phyloP scores from a whole-genome alignment of 2,797 vertebrate species.

The Masticophis lateralis region DNA sequence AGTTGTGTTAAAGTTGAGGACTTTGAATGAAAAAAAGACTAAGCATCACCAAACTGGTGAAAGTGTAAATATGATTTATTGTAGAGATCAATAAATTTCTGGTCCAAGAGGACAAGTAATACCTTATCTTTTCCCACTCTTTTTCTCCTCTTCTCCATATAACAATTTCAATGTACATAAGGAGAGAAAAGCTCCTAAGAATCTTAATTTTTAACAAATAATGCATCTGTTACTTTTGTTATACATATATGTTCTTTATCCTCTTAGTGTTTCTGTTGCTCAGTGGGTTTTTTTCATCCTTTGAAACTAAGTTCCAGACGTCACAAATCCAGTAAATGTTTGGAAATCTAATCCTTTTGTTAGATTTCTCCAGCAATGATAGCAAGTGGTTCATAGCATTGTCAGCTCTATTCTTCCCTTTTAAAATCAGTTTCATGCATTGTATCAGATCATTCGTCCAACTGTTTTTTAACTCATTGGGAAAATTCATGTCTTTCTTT shows the following conservation, averaged over 20 bases:
- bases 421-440: neutral
- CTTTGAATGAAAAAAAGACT: neutral
- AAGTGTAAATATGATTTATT: neutral
- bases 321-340: neutral
- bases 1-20: neutral
- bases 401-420: neutral
- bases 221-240: neutral
- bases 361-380: neutral
- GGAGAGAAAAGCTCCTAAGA: neutral
- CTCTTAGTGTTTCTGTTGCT: neutral
- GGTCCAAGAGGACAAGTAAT: neutral
- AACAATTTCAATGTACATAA: neutral
- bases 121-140: neutral
- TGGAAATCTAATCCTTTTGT: neutral
- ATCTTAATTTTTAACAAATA: neutral
- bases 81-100: neutral
- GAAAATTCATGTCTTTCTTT: neutral
- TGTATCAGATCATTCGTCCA: neutral
- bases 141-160: neutral
- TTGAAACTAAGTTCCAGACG: neutral
- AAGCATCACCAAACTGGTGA: neutral
- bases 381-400: neutral
- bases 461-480: neutral
- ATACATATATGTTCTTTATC: neutral
- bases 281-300: neutral